phyloP scores from a whole-genome alignment of 2,797 vertebrate genomes.

The Lacerta agilis region DNA sequence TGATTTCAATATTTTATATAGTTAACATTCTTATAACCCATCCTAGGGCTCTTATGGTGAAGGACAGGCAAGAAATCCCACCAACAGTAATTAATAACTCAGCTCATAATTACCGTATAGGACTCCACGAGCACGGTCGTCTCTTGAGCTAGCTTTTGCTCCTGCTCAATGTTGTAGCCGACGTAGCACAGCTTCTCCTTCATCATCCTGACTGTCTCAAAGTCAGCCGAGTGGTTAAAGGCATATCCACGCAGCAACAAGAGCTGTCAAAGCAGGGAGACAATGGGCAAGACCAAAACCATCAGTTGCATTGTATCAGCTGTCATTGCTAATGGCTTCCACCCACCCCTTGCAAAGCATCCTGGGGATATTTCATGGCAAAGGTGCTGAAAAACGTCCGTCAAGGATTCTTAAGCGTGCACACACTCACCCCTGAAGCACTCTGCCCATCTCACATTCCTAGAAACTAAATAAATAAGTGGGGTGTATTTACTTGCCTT shows the following conservation, averaged over 20 bases:
- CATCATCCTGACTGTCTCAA: slow-evolving; percentile 84
- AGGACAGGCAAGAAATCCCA: too few species aligned
- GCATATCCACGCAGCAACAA: slow-evolving; percentile 83
- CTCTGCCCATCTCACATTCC: neutral
- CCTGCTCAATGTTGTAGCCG: slow-evolving; percentile 87
- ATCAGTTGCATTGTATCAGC: neutral
- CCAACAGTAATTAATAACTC: too few species aligned
- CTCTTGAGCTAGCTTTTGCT: slow-evolving; percentile 82
- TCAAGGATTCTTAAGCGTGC: neutral
- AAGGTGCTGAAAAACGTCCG: neutral
- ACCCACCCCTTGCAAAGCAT: neutral
- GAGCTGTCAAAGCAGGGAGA: slow-evolving; percentile 69
- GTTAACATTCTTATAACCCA: too few species aligned
- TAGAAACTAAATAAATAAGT: neutral
- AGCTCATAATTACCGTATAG: slow-evolving; percentile 70
- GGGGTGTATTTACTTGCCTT: neutral
- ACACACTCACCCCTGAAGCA: neutral
- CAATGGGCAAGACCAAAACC: neutral
- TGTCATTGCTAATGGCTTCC: neutral
- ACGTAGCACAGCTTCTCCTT: slow-evolving; percentile 87
- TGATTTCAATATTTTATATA: too few species aligned
- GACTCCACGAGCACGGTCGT: slow-evolving; percentile 84
- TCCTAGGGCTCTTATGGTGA: too few species aligned
- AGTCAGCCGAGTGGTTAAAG: slow-evolving; percentile 87
- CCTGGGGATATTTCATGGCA: neutral